These are phyloP conservation scores for Platanista minor DNA, from an alignment of 2,113 vertebrate genomes.

Conservation along the genomic window DNA sequence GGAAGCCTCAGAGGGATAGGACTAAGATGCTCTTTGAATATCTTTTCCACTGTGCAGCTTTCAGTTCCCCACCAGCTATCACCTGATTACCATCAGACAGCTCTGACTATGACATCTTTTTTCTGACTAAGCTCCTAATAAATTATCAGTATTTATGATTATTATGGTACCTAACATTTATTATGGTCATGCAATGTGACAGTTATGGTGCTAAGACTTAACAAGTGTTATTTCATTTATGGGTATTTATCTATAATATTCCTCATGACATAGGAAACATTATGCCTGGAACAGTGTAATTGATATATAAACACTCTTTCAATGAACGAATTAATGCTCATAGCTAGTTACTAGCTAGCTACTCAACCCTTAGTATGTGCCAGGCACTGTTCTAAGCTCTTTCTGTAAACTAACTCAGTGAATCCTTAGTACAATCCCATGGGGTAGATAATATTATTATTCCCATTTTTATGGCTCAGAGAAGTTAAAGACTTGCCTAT, in stretches of 20 bases:
- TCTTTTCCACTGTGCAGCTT: neutral
- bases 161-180: neutral
- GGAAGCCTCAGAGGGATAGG: neutral
- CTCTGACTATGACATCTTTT: neutral
- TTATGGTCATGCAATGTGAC: neutral
- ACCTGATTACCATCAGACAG: neutral
- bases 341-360: neutral
- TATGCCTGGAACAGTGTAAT: neutral
- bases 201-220: neutral
- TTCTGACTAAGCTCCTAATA: neutral
- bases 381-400: neutral
- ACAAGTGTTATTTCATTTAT: neutral
- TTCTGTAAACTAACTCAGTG: neutral
- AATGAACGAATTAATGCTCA: neutral
- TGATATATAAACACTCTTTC: neutral
- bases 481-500: neutral
- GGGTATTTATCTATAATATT: neutral
- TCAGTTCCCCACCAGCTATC: neutral
- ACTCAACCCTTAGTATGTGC: neutral
- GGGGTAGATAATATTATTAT: neutral
- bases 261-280: neutral
- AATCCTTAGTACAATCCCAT: neutral
- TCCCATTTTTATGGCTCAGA: neutral
- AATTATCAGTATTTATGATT: neutral
- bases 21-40: neutral